A percentile compares a stretch with the other conserved stretches of the same genome.
Conservation (phyloP, 2,797 vertebrate genomes). For the Buphagus erythrorhynchus region DNA sequence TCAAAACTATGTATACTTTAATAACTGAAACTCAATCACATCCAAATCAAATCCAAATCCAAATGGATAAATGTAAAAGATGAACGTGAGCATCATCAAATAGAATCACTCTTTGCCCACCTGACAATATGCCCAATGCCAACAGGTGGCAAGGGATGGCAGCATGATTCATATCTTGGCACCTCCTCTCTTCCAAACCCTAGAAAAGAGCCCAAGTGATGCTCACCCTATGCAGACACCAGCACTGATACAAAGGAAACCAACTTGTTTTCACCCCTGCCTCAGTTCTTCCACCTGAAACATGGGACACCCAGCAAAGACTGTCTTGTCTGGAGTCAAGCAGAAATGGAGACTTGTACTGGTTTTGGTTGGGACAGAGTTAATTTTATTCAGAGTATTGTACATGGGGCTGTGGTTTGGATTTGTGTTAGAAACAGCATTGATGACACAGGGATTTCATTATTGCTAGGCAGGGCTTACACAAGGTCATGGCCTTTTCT, state of each 20-base stretch:
- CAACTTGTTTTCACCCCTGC: background rate
- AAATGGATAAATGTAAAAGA: background rate
- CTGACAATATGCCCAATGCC: background rate
- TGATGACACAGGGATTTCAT: background rate
- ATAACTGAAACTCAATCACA: background rate
- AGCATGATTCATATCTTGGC: background rate
- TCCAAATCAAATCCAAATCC: background rate
- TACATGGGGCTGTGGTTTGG: background rate
- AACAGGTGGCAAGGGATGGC: background rate
- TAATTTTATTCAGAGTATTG: background rate
- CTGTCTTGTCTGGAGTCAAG: background rate
- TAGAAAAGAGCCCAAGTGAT: background rate
- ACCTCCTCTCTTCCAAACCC: background rate
- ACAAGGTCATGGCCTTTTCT: background rate
- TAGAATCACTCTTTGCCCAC: background rate
- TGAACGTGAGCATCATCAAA: background rate
- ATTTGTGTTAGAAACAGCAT: background rate
- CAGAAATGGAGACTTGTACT: background rate
- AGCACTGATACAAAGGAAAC: accelerated
- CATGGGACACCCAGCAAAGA: background rate
- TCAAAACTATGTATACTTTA: background rate
- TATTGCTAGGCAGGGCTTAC: background rate
- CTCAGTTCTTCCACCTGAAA: background rate
- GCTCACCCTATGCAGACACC: background rate
- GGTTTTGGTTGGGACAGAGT: background rate